Percentiles rank a stretch among this genome's conserved stretches.
Conservation (phyloP, 2,888 invertebrate genomes). For the Diloba caeruleocephala region DNA sequence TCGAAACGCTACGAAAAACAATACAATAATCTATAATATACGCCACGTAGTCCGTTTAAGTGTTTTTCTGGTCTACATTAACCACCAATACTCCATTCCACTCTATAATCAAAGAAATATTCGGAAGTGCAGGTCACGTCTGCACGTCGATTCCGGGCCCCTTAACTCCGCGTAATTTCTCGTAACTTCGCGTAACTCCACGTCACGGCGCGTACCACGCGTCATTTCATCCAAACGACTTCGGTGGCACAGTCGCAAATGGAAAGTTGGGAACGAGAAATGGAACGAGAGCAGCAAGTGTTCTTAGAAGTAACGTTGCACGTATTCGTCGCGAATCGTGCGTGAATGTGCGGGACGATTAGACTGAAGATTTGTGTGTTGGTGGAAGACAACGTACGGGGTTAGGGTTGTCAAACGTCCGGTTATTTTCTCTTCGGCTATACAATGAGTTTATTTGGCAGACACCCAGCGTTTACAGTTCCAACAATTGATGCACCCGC, state of each 20-base stretch:
- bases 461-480: too few relatives aligned
- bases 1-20: too few relatives aligned
- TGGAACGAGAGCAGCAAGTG: conserved; percentile 11
- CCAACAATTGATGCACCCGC: too few relatives aligned
- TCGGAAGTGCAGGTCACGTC: conserved; percentile 28
- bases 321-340: conserved; percentile 20
- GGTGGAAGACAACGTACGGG: not conserved
- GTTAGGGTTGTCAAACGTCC: not conserved
- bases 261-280: conserved; percentile 30
- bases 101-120: conserved; percentile 15
- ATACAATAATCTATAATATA: too few relatives aligned
- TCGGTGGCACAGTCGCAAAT: conserved; percentile 24
- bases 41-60: too few relatives aligned
- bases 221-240: conserved; percentile 32
- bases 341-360: conserved; percentile 15
- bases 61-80: too few relatives aligned
- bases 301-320: conserved; percentile 12
- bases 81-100: not conserved
- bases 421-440: not conserved
- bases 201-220: conserved; percentile 16
- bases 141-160: conserved; percentile 5
- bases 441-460: too few relatives aligned
- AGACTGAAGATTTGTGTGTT: conserved; percentile 4
- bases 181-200: conserved; percentile 15
- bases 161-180: conserved; percentile 22